Evolutionary conservation across 2,113 vertebrate species (phyloP).

Genomic region (Balaeniceps rex): DNA sequence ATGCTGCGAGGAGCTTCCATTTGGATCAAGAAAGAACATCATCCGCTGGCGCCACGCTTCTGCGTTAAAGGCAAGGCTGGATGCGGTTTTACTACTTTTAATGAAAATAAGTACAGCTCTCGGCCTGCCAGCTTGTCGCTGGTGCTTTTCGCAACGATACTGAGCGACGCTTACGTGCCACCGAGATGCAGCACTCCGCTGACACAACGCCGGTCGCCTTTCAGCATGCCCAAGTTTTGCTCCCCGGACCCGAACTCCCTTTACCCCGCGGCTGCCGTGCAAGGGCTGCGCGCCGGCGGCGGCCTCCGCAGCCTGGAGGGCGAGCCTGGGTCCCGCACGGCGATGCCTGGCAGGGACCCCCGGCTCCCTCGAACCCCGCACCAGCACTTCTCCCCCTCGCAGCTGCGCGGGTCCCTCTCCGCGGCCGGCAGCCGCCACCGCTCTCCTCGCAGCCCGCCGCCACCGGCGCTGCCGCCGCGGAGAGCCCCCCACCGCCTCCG

Average conservation of each 20-base stretch:
- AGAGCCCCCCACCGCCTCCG: background rate
- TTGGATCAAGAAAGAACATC: background rate
- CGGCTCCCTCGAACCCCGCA: background rate
- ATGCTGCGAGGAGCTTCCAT: background rate
- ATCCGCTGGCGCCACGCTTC: background rate
- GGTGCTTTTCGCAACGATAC: background rate
- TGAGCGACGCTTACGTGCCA: background rate
- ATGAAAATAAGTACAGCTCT: background rate
- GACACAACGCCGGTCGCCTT: accelerated
- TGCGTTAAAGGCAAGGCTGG: background rate
- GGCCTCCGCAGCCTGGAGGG: background rate
- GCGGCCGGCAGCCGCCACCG: background rate
- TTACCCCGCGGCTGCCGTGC: accelerated
- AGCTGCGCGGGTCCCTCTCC: no score
- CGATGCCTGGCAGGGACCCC: background rate
- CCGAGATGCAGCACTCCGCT: accelerated
- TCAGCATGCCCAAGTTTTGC: background rate
- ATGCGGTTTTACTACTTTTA: background rate
- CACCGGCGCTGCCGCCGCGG: background rate
- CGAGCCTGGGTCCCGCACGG: background rate
- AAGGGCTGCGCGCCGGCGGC: background rate
- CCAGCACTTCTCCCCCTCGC: background rate
- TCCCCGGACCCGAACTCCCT: background rate
- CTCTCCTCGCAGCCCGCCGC: background rate
- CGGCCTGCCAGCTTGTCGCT: background rate